Conservation (phyloP, 2,113 vertebrate genomes). For the Channa argus region DNA sequence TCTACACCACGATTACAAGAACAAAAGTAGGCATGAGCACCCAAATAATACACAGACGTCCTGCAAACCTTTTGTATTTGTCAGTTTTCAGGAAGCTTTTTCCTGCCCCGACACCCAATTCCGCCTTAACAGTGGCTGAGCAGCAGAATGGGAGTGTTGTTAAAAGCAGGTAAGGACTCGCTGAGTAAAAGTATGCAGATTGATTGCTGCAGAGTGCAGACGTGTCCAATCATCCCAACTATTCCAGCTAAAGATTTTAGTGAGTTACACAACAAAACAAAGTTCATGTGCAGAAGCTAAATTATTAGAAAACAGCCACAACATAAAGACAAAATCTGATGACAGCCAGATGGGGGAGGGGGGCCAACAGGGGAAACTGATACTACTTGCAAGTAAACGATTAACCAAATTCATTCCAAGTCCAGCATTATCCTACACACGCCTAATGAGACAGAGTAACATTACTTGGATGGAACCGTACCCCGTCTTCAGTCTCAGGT, state of each 20-base stretch:
- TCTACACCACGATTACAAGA: too few relatives aligned
- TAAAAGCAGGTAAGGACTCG: constrained; percentile 48
- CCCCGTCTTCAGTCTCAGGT: constrained; percentile 33
- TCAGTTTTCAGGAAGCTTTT: too few relatives aligned
- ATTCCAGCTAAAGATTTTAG: background rate
- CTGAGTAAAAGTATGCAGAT: constrained; percentile 31
- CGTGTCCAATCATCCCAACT: constrained; percentile 13
- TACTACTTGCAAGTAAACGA: constrained; percentile 7
- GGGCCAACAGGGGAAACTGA: background rate
- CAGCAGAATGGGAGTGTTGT: background rate
- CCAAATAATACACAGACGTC: too few relatives aligned
- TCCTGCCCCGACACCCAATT: background rate
- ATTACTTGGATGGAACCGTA: constrained; percentile 61
- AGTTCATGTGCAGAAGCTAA: background rate
- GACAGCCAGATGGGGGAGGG: background rate
- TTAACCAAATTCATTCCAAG: constrained; percentile 32
- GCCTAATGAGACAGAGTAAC: constrained; percentile 20
- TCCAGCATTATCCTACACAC: constrained; percentile 17
- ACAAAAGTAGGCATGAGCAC: too few relatives aligned
- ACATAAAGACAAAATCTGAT: background rate
- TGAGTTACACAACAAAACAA: background rate
- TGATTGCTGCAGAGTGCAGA: constrained; percentile 3
- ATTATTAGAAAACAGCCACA: background rate
- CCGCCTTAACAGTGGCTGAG: background rate
- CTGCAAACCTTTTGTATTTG: too few relatives aligned